Base-by-base conservation (phyloP, 2,797 vertebrate species). In the Avahi laniger region DNA sequence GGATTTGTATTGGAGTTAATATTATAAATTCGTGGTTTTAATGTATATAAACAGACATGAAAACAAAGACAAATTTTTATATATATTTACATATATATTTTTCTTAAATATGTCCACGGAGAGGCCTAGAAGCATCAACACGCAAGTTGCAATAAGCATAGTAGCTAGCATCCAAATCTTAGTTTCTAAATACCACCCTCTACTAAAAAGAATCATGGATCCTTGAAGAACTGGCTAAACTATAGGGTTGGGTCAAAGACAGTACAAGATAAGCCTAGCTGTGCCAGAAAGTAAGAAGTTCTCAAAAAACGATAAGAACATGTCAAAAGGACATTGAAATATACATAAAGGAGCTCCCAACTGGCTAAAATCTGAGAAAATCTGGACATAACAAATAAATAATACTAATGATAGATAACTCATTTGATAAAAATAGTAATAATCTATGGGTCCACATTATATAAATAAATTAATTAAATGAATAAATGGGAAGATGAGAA, bases 321-420 rank as follows among this genome's bases (percentile, higher is more conserved):
- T 38, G 28, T 63, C 5, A 83, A 92, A 96, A 72, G 33, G 43
- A 89, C 43, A 46, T 0, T 26, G 35, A 80, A 93, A 43, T 12
- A 8, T 9, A 30, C 5, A 48, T 67, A 90, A 52, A 89, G 52
- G 9, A 2, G 43, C 5, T 87, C 41, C 24, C 22, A 20, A 20
- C 8, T 43, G 30, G 75, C 30, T 89, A 94, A 91, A 63, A 86
- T 35, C 46, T 84, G 54, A 87, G 85, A 96, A 65, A 76, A 88
- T 48, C 3, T 75, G 28, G 5, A 73, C 22, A n/a, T 79, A 22
- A 82, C 54, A 96, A 93, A 80, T 80, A 92, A 92, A 83, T 28
- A 89, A 83, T 52, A 5, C 52, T 41, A 79, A 11, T 75, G 79
- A 69, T 14, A 3, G 10, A 73, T 52, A 87, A 93, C 43, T 78